Base-by-base conservation (phyloP, 2,888 invertebrate genomes). In the Drosophila affinis region DNA sequence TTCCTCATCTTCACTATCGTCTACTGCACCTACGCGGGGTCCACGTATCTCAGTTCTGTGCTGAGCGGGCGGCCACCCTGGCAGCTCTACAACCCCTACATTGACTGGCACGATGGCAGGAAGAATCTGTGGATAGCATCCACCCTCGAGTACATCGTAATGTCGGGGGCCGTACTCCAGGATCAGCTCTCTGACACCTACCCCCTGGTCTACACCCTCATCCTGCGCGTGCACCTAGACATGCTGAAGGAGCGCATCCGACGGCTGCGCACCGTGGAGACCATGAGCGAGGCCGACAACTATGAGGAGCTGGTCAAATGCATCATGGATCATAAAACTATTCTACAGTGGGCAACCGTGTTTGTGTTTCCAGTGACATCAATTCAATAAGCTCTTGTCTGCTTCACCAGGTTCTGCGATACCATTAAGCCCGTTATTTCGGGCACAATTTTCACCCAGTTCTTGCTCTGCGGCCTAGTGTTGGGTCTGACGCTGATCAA, bases 391-490 rank as follows among this genome's bases (percentile, higher is more conserved):
- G 5, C 1, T 27, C 9, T 24, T 14, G 9, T 53, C 3, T 21
- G 3, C 29, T 10, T 3, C 14, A 4, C 0, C 39, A 87, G 83
- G 34, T 87, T 70, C 62, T 86, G 72, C 48, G 72, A 74, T 9
- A 68, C 75, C 1, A 77, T 89, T 5, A 68, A 72, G 1, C 87
- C 89, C 4, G 83, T 87, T 1, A 85, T 90, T 24, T 88, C 89
- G 12, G 78, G 78, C n/a, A 89, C 89, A 0, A 85, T 87, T 48
- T 89, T 89, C 52, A 73, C 71, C 0, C 90, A 90, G 57, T 90
- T 90, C 49, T 63, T 89, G 18, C 52, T 89, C 3, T 70, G 76
- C 44, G 88, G 85, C 32, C 27, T 85, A 5, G 78, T 81, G 1
- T 63, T 90, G 39, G 89, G 90, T 0, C 69, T 83, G 0, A 76